phyloP scores from a whole-genome alignment of 37 sponge, comb jelly and placozoan species.

The Spongia lamella region DNA sequence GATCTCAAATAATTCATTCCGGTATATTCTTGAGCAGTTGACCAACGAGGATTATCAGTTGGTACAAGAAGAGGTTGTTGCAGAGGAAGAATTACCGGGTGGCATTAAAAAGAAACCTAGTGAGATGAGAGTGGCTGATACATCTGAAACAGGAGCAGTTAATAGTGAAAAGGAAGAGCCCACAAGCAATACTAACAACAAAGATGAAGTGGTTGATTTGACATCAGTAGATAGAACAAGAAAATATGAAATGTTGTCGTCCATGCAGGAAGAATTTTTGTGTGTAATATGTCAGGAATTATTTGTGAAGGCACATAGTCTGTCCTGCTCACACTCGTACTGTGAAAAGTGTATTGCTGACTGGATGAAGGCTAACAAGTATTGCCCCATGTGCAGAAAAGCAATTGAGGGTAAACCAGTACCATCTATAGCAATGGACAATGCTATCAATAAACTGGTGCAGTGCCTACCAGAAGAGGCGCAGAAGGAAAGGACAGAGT shows the following conservation, averaged over 20 bases:
- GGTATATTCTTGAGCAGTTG: neutral
- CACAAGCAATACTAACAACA: neutral
- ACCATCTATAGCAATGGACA: constrained; percentile 42
- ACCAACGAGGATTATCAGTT: neutral
- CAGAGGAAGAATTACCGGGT: too few species aligned
- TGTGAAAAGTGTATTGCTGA: constrained; percentile 57
- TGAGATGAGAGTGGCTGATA: constrained; percentile 11
- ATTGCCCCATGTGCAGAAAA: constrained; percentile 59
- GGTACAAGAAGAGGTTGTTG: too few species aligned
- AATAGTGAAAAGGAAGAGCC: too few species aligned
- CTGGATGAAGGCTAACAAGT: constrained; percentile 30
- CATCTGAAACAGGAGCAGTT: constrained; percentile 26
- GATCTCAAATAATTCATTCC: constrained; percentile 21
- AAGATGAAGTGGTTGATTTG: constrained; percentile 1
- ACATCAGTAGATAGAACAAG: constrained; percentile 25
- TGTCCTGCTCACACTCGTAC: constrained; percentile 61
- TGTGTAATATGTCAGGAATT: constrained; percentile 65
- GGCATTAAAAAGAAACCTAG: too few species aligned
- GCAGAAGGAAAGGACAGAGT: constrained; percentile 14
- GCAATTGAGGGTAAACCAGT: constrained; percentile 31
- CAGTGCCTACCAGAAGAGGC: constrained; percentile 18
- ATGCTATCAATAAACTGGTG: constrained; percentile 53
- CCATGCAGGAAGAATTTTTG: constrained; percentile 63
- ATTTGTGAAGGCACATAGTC: constrained; percentile 39
- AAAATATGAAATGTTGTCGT: constrained; percentile 3